phyloP scores from a whole-genome alignment of 2,797 vertebrate species.

The Lycodopsis pacificus region DNA sequence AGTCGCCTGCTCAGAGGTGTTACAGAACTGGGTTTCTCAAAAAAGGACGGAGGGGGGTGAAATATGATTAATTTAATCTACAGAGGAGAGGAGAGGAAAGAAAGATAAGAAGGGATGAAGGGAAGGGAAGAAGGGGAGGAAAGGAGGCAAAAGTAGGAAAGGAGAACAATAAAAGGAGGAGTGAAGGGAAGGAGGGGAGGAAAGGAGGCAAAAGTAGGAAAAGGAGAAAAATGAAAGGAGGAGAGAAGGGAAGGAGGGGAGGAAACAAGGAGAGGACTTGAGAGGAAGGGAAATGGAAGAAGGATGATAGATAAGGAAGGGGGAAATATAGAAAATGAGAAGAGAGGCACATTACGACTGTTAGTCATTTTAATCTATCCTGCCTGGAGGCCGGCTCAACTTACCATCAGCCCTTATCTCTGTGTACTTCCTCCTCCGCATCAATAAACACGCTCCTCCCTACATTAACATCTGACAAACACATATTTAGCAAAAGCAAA shows the following conservation, averaged over 20 bases:
- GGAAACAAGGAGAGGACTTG: not conserved
- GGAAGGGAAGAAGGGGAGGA: not conserved
- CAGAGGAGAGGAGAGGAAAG: not conserved
- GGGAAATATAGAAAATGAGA: not conserved
- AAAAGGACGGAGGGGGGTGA: not conserved
- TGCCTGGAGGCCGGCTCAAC: conserved; percentile 43
- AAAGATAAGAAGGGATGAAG: not conserved
- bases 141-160: not conserved
- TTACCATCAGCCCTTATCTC: conserved; percentile 63
- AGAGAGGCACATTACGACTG: conserved; percentile 24
- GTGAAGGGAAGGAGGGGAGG: rapidly evolving
- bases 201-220: no score
- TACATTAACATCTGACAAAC: conserved; percentile 51
- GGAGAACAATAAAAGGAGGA: not conserved
- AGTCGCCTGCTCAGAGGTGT: conserved; percentile 64
- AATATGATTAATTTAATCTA: conserved; percentile 32
- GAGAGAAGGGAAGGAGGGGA: not conserved
- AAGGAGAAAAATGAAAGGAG: not conserved
- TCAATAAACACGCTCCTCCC: conserved; percentile 57
- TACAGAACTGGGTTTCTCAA: conserved; percentile 32
- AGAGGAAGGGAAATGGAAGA: not conserved
- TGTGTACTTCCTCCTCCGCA: conserved; percentile 52
- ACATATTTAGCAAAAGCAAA: conserved; percentile 49
- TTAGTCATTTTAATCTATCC: conserved; percentile 59
- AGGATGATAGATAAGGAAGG: not conserved